Percentiles rank a stretch among this genome's conserved stretches.
phyloP scores from a whole-genome alignment of 2,113 vertebrate species.

The Chroicocephalus ridibundus region DNA sequence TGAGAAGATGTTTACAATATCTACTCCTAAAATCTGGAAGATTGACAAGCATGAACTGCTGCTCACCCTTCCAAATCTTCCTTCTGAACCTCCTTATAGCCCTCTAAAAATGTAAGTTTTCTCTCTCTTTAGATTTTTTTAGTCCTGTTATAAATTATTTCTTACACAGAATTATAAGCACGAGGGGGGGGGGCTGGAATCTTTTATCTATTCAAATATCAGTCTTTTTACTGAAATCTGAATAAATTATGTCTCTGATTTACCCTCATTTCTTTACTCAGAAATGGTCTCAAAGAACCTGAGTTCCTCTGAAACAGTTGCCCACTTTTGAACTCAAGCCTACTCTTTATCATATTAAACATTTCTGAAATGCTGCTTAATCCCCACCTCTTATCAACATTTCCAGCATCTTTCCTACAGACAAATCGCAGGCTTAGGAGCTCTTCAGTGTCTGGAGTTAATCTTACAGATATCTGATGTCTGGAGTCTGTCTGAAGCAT shows the following conservation, averaged over 20 bases:
- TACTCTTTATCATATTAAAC: not conserved
- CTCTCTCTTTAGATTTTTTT: not conserved
- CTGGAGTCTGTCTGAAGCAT: conserved; percentile 3
- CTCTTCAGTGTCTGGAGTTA: conserved; percentile 1
- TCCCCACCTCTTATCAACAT: not conserved
- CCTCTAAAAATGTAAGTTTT: not conserved
- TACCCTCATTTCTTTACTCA: not conserved
- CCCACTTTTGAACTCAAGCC: not conserved
- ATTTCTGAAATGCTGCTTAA: conserved; percentile 14
- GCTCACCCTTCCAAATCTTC: not conserved
- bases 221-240: not conserved
- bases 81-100: not conserved
- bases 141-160: not conserved
- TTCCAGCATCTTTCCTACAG: not conserved
- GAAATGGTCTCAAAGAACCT: not conserved
- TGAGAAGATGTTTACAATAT: not conserved
- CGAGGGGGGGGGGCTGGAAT: not conserved
- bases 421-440: not conserved
- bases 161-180: not conserved
- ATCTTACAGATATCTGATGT: conserved; percentile 16
- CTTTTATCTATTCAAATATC: not conserved
- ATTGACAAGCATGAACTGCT: not conserved
- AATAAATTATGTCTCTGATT: not conserved
- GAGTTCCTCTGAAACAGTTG: not conserved
- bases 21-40: not conserved